Percentiles rank a stretch among this genome's conserved stretches.
Evolutionary conservation across 2,888 invertebrate genomes (phyloP).

Genomic region (Blastobasis lacticolella): DNA sequence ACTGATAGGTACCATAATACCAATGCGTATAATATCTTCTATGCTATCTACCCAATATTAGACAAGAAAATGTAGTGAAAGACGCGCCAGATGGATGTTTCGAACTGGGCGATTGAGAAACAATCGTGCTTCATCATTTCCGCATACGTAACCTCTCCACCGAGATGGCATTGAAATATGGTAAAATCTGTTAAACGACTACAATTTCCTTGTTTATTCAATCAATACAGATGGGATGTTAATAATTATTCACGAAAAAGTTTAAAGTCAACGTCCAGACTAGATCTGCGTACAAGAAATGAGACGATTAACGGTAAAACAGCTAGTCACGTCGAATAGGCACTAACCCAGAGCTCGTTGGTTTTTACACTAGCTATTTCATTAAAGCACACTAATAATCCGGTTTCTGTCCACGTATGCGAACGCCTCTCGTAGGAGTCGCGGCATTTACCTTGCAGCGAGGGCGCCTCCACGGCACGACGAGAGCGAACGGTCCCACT

Average conservation of each 20-base stretch:
- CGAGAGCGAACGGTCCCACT: constrained; percentile 42
- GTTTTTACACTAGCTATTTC: too few species aligned
- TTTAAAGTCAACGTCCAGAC: too few species aligned
- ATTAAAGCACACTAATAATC: constrained; percentile 20
- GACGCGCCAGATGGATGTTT: constrained; percentile 35
- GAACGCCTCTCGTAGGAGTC: constrained; percentile 49
- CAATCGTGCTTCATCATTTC: constrained; percentile 48
- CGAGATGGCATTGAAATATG: constrained; percentile 60
- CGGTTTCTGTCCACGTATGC: constrained; percentile 62
- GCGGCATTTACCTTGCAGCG: constrained; percentile 64
- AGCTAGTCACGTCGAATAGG: too few species aligned
- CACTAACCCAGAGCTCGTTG: too few species aligned
- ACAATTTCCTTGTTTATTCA: constrained; percentile 41
- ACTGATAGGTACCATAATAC: too few species aligned
- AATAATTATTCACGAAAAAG: too few species aligned
- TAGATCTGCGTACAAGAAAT: too few species aligned
- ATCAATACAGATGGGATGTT: not conserved
- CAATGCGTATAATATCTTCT: too few species aligned
- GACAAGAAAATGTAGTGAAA: constrained; percentile 15
- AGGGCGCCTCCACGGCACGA: constrained; percentile 51
- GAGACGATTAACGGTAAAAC: too few species aligned
- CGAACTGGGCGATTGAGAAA: constrained; percentile 43
- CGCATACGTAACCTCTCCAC: constrained; percentile 61
- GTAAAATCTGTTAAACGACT: constrained; percentile 30
- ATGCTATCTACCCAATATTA: too few species aligned